Percentiles rank a stretch among this genome's conserved stretches.
Evolutionary conservation across 2,113 vertebrate genomes (phyloP).

Genomic region (Platysternon megacephalum): DNA sequence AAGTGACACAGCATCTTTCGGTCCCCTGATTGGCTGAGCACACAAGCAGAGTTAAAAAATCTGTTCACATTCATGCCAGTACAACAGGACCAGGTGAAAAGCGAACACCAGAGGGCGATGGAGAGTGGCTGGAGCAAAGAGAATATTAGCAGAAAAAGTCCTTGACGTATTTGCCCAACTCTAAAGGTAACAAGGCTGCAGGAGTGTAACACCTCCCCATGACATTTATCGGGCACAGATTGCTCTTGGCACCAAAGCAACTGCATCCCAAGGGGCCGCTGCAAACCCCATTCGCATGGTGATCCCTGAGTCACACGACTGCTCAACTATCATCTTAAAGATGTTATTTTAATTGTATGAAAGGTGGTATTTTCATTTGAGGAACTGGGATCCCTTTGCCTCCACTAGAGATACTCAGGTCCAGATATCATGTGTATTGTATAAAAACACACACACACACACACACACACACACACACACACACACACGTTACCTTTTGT

Average conservation of each 20-base stretch:
- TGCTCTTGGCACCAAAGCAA: background rate
- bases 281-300: background rate
- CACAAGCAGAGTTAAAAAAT: background rate
- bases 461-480: constrained; percentile 49
- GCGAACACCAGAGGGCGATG: background rate
- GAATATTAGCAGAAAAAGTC: background rate
- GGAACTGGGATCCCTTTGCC: constrained; percentile 58
- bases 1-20: background rate
- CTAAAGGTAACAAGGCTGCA: background rate
- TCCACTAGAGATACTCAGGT: constrained; percentile 62
- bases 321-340: background rate
- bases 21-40: background rate
- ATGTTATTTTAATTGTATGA: constrained; percentile 10
- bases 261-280: background rate
- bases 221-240: background rate
- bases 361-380: constrained; percentile 25
- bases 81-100: background rate
- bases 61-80: background rate
- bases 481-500: constrained; percentile 69
- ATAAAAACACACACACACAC: constrained; percentile 60
- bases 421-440: constrained; percentile 55
- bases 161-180: background rate
- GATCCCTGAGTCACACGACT: background rate
- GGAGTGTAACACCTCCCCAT: no score
- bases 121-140: background rate